A percentile compares a stretch with the other conserved stretches of the same genome.
Evolutionary conservation across 2,888 invertebrate species (phyloP).

Genomic region (Camptogramma bilineatum): DNA sequence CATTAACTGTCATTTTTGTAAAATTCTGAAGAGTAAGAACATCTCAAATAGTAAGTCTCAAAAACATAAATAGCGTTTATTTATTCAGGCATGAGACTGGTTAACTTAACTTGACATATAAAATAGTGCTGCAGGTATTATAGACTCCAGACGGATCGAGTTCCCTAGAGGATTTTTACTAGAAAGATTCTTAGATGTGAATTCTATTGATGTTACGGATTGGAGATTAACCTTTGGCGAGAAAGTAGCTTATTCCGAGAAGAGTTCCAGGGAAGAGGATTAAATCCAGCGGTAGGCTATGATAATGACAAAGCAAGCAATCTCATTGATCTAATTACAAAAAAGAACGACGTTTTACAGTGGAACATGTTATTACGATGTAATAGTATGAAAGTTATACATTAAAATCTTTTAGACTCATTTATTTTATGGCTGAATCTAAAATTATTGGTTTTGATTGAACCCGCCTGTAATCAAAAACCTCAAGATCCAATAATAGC

Average conservation of each 20-base stretch:
- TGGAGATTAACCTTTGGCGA: constrained; percentile 10
- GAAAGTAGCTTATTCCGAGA: background rate
- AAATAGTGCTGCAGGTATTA: constrained; percentile 1
- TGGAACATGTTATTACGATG: no score
- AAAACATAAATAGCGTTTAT: no score
- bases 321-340: no score
- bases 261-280: background rate
- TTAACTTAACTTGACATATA: background rate
- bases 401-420: background rate
- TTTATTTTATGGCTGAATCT: background rate
- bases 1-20: no score
- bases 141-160: background rate
- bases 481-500: constrained; percentile 16
- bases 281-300: background rate
- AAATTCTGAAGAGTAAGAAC: no score
- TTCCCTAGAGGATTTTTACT: constrained; percentile 6
- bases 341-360: no score
- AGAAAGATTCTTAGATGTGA: constrained; percentile 19
- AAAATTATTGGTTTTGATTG: background rate
- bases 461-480: constrained; percentile 14
- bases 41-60: no score
- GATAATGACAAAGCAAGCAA: no score
- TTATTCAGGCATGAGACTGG: background rate
- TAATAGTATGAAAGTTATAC: background rate
- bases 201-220: constrained; percentile 17